Evolutionary conservation across 2,113 vertebrate species (phyloP), one percentile per base, ranked within the genome.

Genomic region (Pluvianellus socialis): DNA sequence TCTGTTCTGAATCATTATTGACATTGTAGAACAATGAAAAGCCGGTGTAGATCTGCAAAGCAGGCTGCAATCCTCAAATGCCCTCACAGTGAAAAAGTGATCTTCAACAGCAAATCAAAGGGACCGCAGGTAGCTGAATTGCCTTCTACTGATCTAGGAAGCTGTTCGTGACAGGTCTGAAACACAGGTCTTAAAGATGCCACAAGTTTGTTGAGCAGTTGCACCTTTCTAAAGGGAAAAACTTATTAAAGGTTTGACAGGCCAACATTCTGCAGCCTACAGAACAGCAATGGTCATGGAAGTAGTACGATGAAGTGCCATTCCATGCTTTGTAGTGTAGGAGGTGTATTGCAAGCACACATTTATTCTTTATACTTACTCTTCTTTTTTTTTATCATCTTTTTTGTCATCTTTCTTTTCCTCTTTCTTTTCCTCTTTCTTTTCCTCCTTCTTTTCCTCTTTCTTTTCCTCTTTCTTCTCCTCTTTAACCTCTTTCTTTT

Each of bases 391-490:
- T 50, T 97, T 94, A 9, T 97, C 97, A 56, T 99, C 97, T 49
- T 98, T 98, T 71, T 99, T 98, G 56, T 98, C 98, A 76, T 98
- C 98, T 94, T 98, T 97, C 1, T 97, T 98, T 0, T 98, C 98
- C 1, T 98, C 97, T 3, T 99, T 98, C 1, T 98, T 97, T 4
- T 98, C 97, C 15, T 98, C 96, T 1, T 98, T 98, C 13, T 98
- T 97, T 8, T 97, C 94, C 55, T 97, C 96, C 6, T 97, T 95
- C 3, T 98, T 98, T 6, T 98, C 96, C 5, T 98, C 97, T 6
- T 88, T 70, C 5, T 98, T 59, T 35, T 61, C 62, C 62, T 56
- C 96, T 44, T 98, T 98, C 99, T 98, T 97, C 49, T 98, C 98
- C 67, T 99, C 91, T 74, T 98, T 98, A 8, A 98, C 97, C 12